A percentile compares a stretch with the other conserved stretches of the same genome.
Conservation (phyloP, 35 echinoderm and acorn worm genomes). For the Apostichopus parvimensis region DNA sequence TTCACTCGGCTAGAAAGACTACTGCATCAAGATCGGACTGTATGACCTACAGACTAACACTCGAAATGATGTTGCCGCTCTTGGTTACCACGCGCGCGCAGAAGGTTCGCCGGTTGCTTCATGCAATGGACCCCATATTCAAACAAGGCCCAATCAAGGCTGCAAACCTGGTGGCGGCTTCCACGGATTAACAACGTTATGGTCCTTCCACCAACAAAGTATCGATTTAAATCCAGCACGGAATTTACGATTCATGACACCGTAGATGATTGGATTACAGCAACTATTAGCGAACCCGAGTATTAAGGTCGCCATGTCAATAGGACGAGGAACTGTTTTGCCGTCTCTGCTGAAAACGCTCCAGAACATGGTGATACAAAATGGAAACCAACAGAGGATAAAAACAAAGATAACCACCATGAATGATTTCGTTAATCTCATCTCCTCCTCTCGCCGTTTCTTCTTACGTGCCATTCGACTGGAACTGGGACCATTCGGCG, state of each 20-base stretch:
- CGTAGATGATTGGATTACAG: conserved; percentile 98
- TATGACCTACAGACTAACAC: no score
- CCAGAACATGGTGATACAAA: conserved; percentile 99
- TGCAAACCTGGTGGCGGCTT: not conserved
- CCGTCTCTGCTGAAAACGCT: conserved; percentile 59
- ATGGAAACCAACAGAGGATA: conserved; percentile 94
- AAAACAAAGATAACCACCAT: conserved; percentile 91
- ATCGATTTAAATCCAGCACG: conserved; percentile 79
- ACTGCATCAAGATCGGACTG: no score
- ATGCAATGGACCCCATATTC: no score
- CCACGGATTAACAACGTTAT: conserved; percentile 47
- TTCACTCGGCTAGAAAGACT: no score
- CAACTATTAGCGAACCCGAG: conserved; percentile 95
- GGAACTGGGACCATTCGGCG: conserved; percentile 44
- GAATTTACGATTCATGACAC: conserved; percentile 91
- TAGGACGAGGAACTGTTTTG: conserved; percentile 46
- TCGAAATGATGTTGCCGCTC: no score
- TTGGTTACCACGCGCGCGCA: no score
- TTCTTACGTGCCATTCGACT: conserved; percentile 57
- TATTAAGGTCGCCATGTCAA: conserved; percentile 83
- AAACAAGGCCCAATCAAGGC: no score
- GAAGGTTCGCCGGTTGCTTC: no score
- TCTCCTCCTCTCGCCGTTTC: conserved; percentile 80
- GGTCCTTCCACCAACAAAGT: conserved; percentile 53
- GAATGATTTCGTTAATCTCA: conserved; percentile 91